Percentiles rank a stretch among this genome's conserved stretches.
These are phyloP conservation scores for Julus scanicus DNA, from an alignment of 2,888 invertebrate genomes.

Conservation along the genomic window DNA sequence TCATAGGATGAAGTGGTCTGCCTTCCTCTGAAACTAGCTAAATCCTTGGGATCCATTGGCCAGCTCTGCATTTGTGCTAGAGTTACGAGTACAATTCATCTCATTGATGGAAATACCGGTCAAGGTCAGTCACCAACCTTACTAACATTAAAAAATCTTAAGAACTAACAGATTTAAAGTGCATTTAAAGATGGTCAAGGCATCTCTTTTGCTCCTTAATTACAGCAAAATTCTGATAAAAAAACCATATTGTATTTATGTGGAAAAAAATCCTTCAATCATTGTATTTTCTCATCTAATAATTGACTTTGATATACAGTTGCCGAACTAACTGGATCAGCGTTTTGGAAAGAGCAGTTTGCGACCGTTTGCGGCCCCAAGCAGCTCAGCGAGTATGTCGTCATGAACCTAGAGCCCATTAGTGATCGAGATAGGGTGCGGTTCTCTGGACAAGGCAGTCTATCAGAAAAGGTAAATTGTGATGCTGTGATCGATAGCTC, in stretches of 20 bases:
- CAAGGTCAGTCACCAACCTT: slow-evolving; percentile 73
- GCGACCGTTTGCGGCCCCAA: slow-evolving; percentile 88
- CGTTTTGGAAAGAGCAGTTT: slow-evolving; percentile 90
- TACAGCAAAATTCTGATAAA: too few species aligned
- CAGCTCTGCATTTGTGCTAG: slow-evolving; percentile 88
- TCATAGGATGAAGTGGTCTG: slow-evolving; percentile 78
- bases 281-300: background rate
- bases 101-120: slow-evolving; percentile 90
- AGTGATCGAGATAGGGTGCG: slow-evolving; percentile 78
- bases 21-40: slow-evolving; percentile 84
- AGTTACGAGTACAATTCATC: slow-evolving; percentile 88
- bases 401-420: slow-evolving; percentile 91
- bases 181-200: too few species aligned
- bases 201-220: too few species aligned
- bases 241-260: too few species aligned
- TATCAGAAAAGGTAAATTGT: slow-evolving; percentile 77
- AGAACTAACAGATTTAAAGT: background rate
- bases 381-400: slow-evolving; percentile 89
- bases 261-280: too few species aligned
- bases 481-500: too few species aligned
- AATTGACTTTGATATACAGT: slow-evolving; percentile 69
- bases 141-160: background rate
- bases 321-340: slow-evolving; percentile 81
- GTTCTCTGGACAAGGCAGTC: slow-evolving; percentile 88
- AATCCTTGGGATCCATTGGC: slow-evolving; percentile 86